Conservation (phyloP, 2,113 vertebrate species). For the Dicerorhinus sumatrensis region DNA sequence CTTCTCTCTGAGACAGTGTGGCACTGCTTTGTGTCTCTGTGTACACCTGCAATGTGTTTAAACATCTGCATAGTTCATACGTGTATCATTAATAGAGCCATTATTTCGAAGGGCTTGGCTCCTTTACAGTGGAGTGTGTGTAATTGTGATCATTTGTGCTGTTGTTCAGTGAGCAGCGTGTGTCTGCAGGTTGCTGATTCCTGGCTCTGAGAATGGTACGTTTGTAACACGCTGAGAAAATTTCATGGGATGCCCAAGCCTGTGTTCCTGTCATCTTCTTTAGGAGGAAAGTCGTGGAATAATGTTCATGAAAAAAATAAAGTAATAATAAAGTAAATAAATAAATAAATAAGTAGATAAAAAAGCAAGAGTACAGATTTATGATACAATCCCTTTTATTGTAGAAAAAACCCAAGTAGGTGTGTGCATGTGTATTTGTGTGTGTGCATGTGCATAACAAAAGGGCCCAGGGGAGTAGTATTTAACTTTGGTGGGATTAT, state of each 20-base stretch:
- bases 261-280: background rate
- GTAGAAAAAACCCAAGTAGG: background rate
- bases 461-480: background rate
- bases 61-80: fast-evolving
- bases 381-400: background rate
- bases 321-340: background rate
- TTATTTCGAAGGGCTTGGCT: background rate
- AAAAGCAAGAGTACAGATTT: background rate
- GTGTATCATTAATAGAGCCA: background rate
- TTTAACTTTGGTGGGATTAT: background rate
- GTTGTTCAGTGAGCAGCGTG: background rate
- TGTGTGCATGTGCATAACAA: background rate
- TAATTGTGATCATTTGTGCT: background rate
- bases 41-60: background rate
- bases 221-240: background rate
- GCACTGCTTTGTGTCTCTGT: background rate
- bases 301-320: background rate
- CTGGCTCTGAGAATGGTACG: background rate
- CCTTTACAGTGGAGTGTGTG: background rate
- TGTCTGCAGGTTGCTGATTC: background rate
- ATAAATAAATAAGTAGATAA: background rate
- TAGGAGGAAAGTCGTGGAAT: background rate
- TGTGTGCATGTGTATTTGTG: background rate
- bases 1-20: fast-evolving
- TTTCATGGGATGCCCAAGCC: background rate